These are phyloP conservation scores for Latrodectus geometricus DNA, from an alignment of 1,140 invertebrate genomes.

Conservation along the genomic window DNA sequence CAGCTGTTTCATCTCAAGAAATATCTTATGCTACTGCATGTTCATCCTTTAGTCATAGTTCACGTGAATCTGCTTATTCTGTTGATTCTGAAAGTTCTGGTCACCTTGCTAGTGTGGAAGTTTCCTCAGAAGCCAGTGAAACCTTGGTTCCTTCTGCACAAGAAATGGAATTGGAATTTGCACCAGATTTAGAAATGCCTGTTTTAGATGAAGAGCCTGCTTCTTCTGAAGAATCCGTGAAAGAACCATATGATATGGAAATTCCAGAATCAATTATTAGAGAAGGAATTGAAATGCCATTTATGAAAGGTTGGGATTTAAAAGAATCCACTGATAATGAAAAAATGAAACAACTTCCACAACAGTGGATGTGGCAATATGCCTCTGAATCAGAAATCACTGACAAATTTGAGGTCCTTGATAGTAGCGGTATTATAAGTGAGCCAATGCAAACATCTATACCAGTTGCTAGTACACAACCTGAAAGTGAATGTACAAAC, in stretches of 20 bases:
- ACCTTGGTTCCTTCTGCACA: conserved; percentile 83
- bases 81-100: conserved; percentile 89
- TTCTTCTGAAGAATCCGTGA: conserved; percentile 65
- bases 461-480: neutral
- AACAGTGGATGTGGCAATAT: conserved; percentile 57
- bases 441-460: conserved; percentile 64
- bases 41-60: conserved; percentile 75
- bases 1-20: conserved; percentile 76
- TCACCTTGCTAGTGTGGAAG: conserved; percentile 85
- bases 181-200: conserved; percentile 63
- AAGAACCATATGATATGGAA: conserved; percentile 74
- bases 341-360: conserved; percentile 42
- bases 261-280: conserved; percentile 69
- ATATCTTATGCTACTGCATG: conserved; percentile 84
- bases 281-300: conserved; percentile 64
- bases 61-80: conserved; percentile 88
- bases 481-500: neutral
- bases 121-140: conserved; percentile 87
- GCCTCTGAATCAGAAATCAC: conserved; percentile 63
- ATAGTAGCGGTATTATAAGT: conserved; percentile 67
- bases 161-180: conserved; percentile 70
- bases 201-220: conserved; percentile 68
- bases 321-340: conserved; percentile 30
- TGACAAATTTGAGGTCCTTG: conserved; percentile 70
- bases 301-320: conserved; percentile 62